Base-by-base conservation (phyloP, 2,888 invertebrate species). In the Dryococelus australis region DNA sequence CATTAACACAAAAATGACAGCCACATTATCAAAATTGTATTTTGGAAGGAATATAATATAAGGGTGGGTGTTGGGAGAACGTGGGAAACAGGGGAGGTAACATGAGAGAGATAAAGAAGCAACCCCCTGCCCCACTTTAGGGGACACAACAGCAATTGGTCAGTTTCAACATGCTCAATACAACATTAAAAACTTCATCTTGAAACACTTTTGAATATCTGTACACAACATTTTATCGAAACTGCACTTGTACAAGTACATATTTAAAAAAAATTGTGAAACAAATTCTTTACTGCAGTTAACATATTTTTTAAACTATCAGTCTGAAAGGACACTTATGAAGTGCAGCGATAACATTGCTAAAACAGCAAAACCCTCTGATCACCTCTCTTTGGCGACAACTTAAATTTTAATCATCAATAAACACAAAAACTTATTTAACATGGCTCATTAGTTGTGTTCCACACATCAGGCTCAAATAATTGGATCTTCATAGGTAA, bases 71-170 rank as follows among this genome's bases (percentile, higher is more conserved):
- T 35, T 35, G 27, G 53, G 28, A 79, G 35, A 13, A 43, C 43
- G 35, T 35, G 83, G 87, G 78, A 84, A 85, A 28, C n/a, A 65
- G 65, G 65, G 65, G 65, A 0, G n/a, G 65, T 65, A 65, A 65
- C 65, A 65, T n/a, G 65, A 65, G 65, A 65, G 65, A 65, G 35
- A 35, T 35, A n/a, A 65, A n/a, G 65, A 65, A 65, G 65, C 65
- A 65, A 20, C 65, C 65, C 65, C 65, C n/a, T 65, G 51, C 8
- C 65, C 65, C 47, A 10, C 65, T 65, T 65, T 24, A n/a, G 43
- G 85, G 51, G 35, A 88, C 80, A 87, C 43, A 85, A 88, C 87
- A 87, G 87, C 87, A 87, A 88, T 88, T 88, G 87, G 88, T 88
- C 88, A 88, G 43, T 86, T 87, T 87, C 79, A 87, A 84, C 84